phyloP scores from a whole-genome alignment of 2,797 vertebrate species.

The Sebastes cheni region DNA sequence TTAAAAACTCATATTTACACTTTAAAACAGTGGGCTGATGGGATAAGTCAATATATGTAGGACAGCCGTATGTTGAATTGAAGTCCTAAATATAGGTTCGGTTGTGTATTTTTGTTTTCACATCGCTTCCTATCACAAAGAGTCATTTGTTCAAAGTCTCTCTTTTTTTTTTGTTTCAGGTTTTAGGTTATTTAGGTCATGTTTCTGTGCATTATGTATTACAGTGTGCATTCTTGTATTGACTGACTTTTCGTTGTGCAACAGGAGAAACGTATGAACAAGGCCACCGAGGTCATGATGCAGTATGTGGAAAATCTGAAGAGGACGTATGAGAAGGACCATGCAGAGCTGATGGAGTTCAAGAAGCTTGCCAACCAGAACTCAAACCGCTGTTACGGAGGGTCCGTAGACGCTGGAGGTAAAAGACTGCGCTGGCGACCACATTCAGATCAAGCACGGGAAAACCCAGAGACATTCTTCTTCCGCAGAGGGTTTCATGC shows the following conservation, averaged over 20 bases:
- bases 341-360: constrained; percentile 95
- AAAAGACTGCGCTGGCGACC: background rate
- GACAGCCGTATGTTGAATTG: background rate
- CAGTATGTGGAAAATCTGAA: constrained; percentile 98
- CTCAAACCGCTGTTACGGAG: constrained; percentile 91
- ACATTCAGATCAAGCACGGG: background rate
- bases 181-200: background rate
- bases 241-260: constrained; percentile 3
- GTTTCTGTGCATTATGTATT: background rate
- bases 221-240: background rate
- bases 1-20: background rate
- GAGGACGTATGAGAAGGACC: constrained; percentile 98
- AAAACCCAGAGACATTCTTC: background rate
- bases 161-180: background rate
- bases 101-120: background rate
- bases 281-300: constrained; percentile 99
- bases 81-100: background rate
- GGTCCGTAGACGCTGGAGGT: constrained; percentile 87
- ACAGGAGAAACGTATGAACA: constrained; percentile 98
- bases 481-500: background rate
- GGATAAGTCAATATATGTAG: background rate
- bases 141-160: background rate
- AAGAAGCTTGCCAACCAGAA: constrained; percentile 99
- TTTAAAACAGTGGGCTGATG: background rate
- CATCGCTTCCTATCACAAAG: background rate